Evolutionary conservation across 2,113 vertebrate genomes (phyloP).

Genomic region (Manacus vitellinus): DNA sequence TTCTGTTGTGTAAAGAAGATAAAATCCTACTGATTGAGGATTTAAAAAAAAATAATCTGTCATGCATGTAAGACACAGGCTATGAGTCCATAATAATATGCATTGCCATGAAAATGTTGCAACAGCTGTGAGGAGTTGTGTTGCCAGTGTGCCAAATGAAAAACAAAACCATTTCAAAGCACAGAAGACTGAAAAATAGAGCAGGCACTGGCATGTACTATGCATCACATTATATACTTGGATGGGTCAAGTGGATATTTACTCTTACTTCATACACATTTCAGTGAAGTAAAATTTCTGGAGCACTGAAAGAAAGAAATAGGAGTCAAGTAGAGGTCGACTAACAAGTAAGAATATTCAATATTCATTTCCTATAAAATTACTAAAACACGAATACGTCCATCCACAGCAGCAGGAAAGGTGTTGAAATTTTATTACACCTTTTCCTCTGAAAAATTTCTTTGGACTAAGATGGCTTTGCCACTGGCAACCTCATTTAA

Average conservation of each 20-base stretch:
- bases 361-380: background rate
- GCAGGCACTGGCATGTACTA: background rate
- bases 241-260: background rate
- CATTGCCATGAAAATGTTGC: background rate
- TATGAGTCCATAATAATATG: background rate
- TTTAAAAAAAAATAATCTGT: background rate
- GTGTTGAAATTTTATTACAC: background rate
- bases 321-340: background rate
- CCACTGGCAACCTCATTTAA: background rate
- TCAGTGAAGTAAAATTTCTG: background rate
- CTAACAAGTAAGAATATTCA: background rate
- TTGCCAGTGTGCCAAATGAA: background rate
- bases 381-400: fast-evolving
- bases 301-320: background rate
- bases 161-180: conserved; percentile 2
- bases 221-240: background rate
- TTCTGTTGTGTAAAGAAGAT: background rate
- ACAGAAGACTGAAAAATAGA: background rate
- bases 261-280: background rate
- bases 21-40: background rate
- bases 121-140: background rate
- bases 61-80: background rate
- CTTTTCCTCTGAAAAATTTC: background rate
- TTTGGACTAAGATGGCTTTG: background rate
- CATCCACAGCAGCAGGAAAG: background rate